phyloP scores from a whole-genome alignment of 2,113 vertebrate species.

The Leucopsar rothschildi region DNA sequence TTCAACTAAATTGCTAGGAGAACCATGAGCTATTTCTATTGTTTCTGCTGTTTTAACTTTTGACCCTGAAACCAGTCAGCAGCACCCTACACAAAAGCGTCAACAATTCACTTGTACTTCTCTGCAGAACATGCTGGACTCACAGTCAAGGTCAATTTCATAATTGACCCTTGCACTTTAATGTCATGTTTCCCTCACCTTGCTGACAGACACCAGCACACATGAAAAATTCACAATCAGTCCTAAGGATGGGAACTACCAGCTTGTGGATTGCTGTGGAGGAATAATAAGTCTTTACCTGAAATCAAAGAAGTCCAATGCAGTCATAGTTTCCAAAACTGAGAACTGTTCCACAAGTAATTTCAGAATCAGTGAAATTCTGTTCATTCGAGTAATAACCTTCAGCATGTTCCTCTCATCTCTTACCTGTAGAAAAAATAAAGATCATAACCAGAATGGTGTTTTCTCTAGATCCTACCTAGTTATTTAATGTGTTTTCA shows the following conservation, averaged over 20 bases:
- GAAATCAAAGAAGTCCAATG: constrained; percentile 95
- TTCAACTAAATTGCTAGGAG: neutral
- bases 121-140: neutral
- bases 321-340: constrained; percentile 93
- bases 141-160: neutral
- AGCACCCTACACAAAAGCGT: neutral
- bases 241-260: neutral
- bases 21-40: neutral
- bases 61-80: neutral
- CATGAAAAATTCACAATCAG: neutral
- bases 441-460: neutral
- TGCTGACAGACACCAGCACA: neutral
- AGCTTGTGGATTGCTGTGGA: neutral
- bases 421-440: constrained; percentile 75
- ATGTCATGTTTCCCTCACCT: neutral
- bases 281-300: constrained; percentile 71
- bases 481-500: neutral
- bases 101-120: neutral
- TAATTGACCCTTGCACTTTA: neutral
- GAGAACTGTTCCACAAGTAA: constrained; percentile 91
- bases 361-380: constrained; percentile 87
- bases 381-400: constrained; percentile 87
- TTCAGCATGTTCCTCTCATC: constrained; percentile 97
- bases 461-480: neutral
- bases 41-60: neutral